A percentile compares a stretch with the other conserved stretches of the same genome.
These are phyloP conservation scores for Lamellibrachia luymesi DNA, from an alignment of 1,140 invertebrate species.

Conservation along the genomic window DNA sequence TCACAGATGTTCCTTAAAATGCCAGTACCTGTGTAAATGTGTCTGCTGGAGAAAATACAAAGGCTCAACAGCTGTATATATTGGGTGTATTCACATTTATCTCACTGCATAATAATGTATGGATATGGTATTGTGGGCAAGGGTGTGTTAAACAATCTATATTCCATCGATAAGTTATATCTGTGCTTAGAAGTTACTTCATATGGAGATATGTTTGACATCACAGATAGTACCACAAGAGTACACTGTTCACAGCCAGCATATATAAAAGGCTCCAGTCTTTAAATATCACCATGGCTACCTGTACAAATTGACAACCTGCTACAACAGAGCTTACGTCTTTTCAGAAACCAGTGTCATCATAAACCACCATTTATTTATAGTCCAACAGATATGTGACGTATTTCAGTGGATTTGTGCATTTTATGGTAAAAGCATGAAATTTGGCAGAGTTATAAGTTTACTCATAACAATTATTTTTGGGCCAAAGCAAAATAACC, in stretches of 20 bases:
- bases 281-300: neutral
- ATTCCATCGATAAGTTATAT: neutral
- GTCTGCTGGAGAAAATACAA: neutral
- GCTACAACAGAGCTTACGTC: neutral
- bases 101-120: neutral
- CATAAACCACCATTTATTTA: too few species aligned
- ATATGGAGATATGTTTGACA: neutral
- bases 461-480: too few species aligned
- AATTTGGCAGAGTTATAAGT: too few species aligned
- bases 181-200: neutral
- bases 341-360: neutral
- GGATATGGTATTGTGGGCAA: neutral
- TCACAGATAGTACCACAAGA: neutral
- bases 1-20: neutral
- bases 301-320: neutral
- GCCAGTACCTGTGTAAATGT: neutral
- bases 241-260: neutral
- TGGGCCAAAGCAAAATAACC: too few species aligned
- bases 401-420: too few species aligned
- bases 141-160: neutral
- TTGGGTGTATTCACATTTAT: neutral
- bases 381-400: too few species aligned
- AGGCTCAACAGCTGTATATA: neutral
- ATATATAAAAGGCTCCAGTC: neutral
- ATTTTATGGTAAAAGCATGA: too few species aligned